Percentiles rank a stretch among this genome's conserved stretches.
phyloP scores from a whole-genome alignment of 2,113 vertebrate genomes.

The Hyperoodon ampullatus region DNA sequence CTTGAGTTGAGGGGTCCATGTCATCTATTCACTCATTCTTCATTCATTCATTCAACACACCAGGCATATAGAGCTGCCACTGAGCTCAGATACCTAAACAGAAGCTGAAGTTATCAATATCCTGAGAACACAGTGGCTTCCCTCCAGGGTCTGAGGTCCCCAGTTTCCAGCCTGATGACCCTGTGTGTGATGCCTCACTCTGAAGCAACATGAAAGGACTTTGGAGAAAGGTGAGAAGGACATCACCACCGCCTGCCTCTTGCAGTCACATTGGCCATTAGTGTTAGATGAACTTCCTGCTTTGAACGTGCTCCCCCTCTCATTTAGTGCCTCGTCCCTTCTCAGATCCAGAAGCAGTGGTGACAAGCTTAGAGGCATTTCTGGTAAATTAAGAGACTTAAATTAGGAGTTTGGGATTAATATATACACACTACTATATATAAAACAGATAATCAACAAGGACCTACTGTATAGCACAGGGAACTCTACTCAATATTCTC shows the following conservation, averaged over 20 bases:
- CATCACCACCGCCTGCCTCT: fast-evolving
- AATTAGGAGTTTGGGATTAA: no score
- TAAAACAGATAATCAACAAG: no score
- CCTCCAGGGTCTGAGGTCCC: not conserved
- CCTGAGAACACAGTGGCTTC: not conserved
- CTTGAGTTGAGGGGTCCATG: not conserved
- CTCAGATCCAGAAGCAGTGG: no score
- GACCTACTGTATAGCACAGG: no score
- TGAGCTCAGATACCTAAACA: not conserved
- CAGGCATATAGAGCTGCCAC: not conserved
- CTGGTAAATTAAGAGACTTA: not conserved
- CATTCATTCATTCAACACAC: not conserved
- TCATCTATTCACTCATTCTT: not conserved
- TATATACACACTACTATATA: no score
- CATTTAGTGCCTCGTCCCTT: not conserved
- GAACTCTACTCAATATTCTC: no score
- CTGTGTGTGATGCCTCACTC: no score
- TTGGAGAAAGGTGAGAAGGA: not conserved
- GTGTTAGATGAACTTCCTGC: not conserved
- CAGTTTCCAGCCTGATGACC: not conserved
- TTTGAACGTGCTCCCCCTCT: no score
- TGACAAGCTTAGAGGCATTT: not conserved
- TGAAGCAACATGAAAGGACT: not conserved
- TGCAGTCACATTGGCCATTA: not conserved
- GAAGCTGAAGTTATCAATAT: not conserved